These are phyloP conservation scores for Elgaria multicarinata DNA, from an alignment of 2,113 vertebrate genomes.

Conservation along the genomic window DNA sequence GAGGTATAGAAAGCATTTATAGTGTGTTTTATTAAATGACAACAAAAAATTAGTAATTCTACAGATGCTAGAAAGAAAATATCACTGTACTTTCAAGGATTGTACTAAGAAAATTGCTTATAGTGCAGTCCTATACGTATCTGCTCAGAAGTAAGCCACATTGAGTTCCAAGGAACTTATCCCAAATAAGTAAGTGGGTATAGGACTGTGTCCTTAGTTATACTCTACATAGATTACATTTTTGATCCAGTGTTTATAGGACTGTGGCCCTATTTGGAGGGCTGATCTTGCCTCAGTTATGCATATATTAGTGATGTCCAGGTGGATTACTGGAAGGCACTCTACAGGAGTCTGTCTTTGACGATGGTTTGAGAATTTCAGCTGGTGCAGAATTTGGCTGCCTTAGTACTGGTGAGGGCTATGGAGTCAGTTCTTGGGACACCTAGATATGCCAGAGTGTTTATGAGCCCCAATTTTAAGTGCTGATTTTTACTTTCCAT, in stretches of 20 bases:
- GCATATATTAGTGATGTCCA: background rate
- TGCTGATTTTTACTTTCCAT: background rate
- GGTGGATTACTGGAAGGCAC: background rate
- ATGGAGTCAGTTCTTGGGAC: background rate
- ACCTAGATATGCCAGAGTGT: background rate
- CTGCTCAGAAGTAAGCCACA: background rate
- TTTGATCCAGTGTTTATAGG: background rate
- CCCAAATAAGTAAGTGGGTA: background rate
- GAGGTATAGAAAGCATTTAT: conserved; percentile 63
- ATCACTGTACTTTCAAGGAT: conserved; percentile 9
- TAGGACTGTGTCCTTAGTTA: background rate
- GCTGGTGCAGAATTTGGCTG: background rate
- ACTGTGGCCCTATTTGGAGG: background rate
- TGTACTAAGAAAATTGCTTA: background rate
- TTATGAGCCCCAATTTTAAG: background rate
- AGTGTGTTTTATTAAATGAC: conserved; percentile 56
- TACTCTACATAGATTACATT: background rate
- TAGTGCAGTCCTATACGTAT: background rate
- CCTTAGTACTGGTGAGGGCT: background rate
- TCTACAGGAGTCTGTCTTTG: too few species aligned
- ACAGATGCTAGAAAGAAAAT: conserved; percentile 11
- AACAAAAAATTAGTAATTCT: conserved; percentile 53
- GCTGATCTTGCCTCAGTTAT: background rate
- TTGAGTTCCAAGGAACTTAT: background rate
- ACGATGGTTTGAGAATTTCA: background rate